A percentile compares a stretch with the other conserved stretches of the same genome.
These are phyloP conservation scores for Colletes gigas DNA, from an alignment of 1,140 invertebrate genomes.

Conservation along the genomic window DNA sequence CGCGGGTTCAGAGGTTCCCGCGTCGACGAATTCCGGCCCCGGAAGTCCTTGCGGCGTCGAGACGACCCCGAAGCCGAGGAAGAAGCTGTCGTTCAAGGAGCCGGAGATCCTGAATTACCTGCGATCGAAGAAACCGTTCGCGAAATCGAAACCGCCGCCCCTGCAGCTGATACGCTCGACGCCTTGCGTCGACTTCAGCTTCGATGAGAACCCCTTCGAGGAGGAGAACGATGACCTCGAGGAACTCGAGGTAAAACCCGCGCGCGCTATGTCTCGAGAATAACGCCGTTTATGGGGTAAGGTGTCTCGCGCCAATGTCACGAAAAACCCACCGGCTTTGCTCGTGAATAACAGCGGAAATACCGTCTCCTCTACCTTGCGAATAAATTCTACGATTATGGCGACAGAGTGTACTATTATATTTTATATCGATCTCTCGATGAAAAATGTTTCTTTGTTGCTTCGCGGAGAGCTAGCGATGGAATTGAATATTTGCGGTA, in stretches of 20 bases:
- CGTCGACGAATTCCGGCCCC: slow-evolving; percentile 65
- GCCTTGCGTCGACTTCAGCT: slow-evolving; percentile 38
- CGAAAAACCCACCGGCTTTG: too few species aligned
- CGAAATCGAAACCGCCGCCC: slow-evolving; percentile 33
- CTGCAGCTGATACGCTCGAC: slow-evolving; percentile 17
- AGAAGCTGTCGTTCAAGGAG: slow-evolving; percentile 92
- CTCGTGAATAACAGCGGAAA: too few species aligned
- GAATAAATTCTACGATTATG: slow-evolving; percentile 4
- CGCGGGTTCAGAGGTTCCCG: slow-evolving; percentile 69
- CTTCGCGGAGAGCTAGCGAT: too few species aligned
- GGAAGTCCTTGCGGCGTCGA: slow-evolving; percentile 70
- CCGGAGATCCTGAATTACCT: slow-evolving; percentile 86
- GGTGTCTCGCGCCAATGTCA: not conserved
- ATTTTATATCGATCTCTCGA: too few species aligned
- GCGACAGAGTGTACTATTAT: too few species aligned
- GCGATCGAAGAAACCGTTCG: slow-evolving; percentile 72
- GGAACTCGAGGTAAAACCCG: slow-evolving; percentile 77
- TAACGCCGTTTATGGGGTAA: slow-evolving; percentile 32
- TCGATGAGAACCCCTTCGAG: slow-evolving; percentile 72
- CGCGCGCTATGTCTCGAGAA: slow-evolving; percentile 8
- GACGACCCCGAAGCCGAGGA: slow-evolving; percentile 86
- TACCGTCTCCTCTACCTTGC: not conserved
- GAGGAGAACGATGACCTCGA: slow-evolving; percentile 76
- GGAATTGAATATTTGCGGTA: too few species aligned
- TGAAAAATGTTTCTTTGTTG: too few species aligned